A percentile compares a stretch with the other conserved stretches of the same genome.
phyloP scores from a whole-genome alignment of 2,888 invertebrate species.

The Lacanobia oleracea region DNA sequence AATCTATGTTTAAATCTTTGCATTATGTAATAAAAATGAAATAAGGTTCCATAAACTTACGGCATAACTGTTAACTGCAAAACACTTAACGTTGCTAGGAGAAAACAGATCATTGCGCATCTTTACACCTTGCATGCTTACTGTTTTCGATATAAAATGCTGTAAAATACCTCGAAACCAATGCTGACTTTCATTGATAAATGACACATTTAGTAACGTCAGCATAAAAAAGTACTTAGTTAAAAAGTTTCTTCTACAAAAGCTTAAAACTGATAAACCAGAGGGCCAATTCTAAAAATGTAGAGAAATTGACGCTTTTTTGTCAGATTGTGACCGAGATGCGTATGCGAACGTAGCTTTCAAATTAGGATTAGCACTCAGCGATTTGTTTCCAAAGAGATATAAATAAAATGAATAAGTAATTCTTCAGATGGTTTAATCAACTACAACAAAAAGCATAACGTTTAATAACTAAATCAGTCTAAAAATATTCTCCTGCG shows the following conservation, averaged over 20 bases:
- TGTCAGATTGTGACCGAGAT: too few species aligned
- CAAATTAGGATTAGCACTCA: too few species aligned
- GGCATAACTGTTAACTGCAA: conserved; percentile 69
- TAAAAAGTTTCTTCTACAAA: background rate
- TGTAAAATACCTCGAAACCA: conserved; percentile 48
- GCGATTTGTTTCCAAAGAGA: background rate
- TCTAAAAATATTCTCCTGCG: conserved; percentile 89
- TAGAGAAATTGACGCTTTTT: too few species aligned
- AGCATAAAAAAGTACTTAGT: background rate
- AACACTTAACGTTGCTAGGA: conserved; percentile 70
- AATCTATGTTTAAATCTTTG: background rate
- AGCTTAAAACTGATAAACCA: too few species aligned
- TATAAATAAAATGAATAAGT: conserved; percentile 63
- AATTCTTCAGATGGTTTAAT: conserved; percentile 87
- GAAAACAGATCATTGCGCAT: conserved; percentile 67
- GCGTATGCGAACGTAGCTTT: too few species aligned
- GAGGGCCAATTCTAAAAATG: too few species aligned
- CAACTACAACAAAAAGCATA: conserved; percentile 90
- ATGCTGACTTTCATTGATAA: background rate
- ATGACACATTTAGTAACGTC: conserved; percentile 5
- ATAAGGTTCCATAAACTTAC: conserved; percentile 67
- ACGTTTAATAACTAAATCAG: conserved; percentile 90
- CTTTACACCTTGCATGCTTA: conserved; percentile 58
- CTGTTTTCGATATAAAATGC: conserved; percentile 25
- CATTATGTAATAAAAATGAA: background rate